These are phyloP conservation scores for Tolmerus cingulatus DNA, from an alignment of 2,888 invertebrate genomes.

Conservation along the genomic window DNA sequence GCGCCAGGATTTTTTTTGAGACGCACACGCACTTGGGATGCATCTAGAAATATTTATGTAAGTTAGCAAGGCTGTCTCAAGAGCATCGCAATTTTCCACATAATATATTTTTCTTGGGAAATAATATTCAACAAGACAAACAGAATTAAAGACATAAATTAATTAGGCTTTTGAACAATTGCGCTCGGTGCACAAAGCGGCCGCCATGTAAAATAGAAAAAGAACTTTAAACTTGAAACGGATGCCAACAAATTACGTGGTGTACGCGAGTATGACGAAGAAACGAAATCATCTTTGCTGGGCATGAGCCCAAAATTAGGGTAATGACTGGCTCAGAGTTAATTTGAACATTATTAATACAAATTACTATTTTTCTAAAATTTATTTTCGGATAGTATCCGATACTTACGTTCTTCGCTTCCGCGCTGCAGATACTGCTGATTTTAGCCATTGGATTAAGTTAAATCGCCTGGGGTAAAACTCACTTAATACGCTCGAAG, in stretches of 20 bases:
- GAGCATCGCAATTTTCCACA: neutral
- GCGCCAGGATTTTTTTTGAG: neutral
- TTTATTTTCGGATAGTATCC: neutral
- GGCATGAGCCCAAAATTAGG: neutral
- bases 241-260: neutral
- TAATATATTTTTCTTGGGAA: neutral
- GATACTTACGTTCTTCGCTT: neutral
- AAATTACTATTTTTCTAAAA: neutral
- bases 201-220: neutral
- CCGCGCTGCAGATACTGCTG: neutral
- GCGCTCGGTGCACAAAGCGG: neutral
- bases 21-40: neutral
- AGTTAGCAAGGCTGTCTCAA: neutral
- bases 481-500: neutral
- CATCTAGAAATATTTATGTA: neutral
- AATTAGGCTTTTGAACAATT: constrained; percentile 20
- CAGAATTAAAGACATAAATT: neutral
- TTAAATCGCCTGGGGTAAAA: neutral
- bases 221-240: constrained; percentile 29
- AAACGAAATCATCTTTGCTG: neutral
- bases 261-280: neutral
- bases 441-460: neutral
- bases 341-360: neutral
- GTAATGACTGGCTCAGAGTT: neutral
- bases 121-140: neutral